A percentile compares a stretch with the other conserved stretches of the same genome.
phyloP scores from a whole-genome alignment of 2,113 vertebrate species.

The Pelvicachromis taeniatus region DNA sequence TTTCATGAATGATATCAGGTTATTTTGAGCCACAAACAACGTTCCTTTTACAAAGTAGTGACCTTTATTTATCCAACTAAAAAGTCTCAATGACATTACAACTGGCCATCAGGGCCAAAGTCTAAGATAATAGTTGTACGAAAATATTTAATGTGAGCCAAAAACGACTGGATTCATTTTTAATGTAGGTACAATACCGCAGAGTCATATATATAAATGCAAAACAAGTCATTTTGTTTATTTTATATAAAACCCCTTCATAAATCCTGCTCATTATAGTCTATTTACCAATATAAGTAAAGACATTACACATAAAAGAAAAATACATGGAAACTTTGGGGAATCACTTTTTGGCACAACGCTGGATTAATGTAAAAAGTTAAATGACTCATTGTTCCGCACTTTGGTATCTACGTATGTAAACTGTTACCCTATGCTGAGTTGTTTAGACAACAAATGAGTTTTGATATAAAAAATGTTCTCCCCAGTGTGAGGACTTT shows the following conservation, averaged over 20 bases:
- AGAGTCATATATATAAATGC: not conserved
- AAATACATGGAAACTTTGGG: not conserved
- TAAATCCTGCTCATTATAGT: not conserved
- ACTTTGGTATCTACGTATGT: rapidly evolving
- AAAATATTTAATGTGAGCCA: rapidly evolving
- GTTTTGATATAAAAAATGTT: not conserved
- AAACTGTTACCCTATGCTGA: not conserved
- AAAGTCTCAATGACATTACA: not conserved
- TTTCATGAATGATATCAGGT: not conserved
- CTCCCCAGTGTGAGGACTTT: not conserved
- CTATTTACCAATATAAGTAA: not conserved
- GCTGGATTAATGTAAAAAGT: not conserved
- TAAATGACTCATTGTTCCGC: not conserved
- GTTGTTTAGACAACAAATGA: not conserved
- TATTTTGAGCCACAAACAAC: no score
- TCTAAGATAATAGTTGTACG: not conserved
- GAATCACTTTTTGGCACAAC: rapidly evolving
- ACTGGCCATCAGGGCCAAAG: not conserved
- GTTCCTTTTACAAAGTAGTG: not conserved
- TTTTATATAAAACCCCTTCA: rapidly evolving
- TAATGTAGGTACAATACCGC: not conserved
- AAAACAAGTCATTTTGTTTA: not conserved
- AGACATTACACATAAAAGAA: not conserved
- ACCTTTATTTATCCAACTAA: not conserved
- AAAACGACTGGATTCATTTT: not conserved